Evolutionary conservation across 2,797 vertebrate species (phyloP).

Genomic region (Mastacembelus armatus): DNA sequence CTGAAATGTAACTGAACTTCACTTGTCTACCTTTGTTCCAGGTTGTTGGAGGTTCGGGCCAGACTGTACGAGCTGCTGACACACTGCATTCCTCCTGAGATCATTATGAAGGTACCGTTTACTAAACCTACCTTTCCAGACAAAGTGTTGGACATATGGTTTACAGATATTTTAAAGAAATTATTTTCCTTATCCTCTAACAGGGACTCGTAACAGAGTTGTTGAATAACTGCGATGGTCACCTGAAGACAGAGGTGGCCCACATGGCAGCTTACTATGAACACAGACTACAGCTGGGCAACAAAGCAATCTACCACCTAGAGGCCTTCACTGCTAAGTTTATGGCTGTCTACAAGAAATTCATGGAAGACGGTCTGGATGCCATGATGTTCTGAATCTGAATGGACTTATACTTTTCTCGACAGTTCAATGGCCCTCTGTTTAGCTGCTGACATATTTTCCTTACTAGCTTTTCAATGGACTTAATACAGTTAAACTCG

Average conservation of each 20-base stretch:
- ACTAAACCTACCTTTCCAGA: neutral
- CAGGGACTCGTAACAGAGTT: constrained; percentile 93
- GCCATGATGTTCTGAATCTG: constrained; percentile 91
- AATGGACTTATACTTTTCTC: constrained; percentile 10
- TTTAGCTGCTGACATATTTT: neutral
- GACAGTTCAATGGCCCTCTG: neutral
- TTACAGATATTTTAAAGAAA: neutral
- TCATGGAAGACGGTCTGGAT: constrained; percentile 98
- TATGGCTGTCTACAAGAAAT: constrained; percentile 98
- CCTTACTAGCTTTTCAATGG: neutral
- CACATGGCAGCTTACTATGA: constrained; percentile 96
- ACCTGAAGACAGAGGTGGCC: constrained; percentile 94
- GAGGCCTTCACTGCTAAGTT: constrained; percentile 98
- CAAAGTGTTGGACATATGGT: neutral
- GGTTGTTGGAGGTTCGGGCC: constrained; percentile 94
- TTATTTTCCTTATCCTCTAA: neutral
- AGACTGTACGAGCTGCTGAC: constrained; percentile 95
- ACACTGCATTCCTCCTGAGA: constrained; percentile 96
- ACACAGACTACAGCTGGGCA: constrained; percentile 94
- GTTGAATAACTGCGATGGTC: constrained; percentile 95
- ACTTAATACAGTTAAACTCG: neutral
- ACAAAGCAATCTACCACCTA: constrained; percentile 96
- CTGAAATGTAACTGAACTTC: neutral
- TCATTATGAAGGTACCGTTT: constrained; percentile 94
- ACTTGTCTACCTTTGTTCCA: constrained; percentile 59